phyloP scores from a whole-genome alignment of 2,113 vertebrate species.

The Chroicocephalus ridibundus region DNA sequence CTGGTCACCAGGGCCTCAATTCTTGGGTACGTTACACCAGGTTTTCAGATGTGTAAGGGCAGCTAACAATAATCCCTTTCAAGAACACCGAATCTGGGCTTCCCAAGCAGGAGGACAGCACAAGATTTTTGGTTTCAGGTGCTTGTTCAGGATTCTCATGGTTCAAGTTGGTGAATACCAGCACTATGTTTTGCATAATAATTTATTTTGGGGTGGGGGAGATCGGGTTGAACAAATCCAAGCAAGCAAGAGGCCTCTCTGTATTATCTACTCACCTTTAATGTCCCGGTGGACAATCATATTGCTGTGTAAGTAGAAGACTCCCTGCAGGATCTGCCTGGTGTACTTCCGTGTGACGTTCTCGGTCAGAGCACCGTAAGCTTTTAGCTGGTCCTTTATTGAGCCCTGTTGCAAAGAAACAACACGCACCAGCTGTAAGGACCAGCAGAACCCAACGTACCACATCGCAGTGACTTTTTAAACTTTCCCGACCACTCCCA shows the following conservation, averaged over 20 bases:
- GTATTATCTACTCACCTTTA: slow-evolving; percentile 79
- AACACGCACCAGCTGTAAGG: rapidly evolving
- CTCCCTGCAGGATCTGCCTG: slow-evolving; percentile 90
- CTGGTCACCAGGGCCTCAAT: neutral
- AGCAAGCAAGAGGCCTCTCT: neutral
- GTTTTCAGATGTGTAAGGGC: neutral
- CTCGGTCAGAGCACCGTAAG: slow-evolving; percentile 89
- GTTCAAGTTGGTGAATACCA: neutral
- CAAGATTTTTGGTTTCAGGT: neutral
- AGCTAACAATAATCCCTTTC: neutral
- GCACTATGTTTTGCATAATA: neutral
- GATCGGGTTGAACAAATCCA: neutral
- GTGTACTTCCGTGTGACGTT: slow-evolving; percentile 89
- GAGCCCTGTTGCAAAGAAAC: slow-evolving; percentile 77
- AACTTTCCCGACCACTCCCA: neutral
- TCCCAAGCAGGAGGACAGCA: neutral
- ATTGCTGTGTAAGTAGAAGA: slow-evolving; percentile 92
- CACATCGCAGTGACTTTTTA: neutral
- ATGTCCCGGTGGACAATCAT: slow-evolving; percentile 95
- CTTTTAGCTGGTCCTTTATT: slow-evolving; percentile 90
- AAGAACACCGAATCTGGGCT: neutral
- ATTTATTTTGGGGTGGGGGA: rapidly evolving
- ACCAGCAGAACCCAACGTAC: neutral
- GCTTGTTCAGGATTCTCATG: neutral
- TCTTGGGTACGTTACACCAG: neutral